These are phyloP conservation scores for Chymomyza fuscimana DNA, from an alignment of 2,888 invertebrate species.

Conservation along the genomic window DNA sequence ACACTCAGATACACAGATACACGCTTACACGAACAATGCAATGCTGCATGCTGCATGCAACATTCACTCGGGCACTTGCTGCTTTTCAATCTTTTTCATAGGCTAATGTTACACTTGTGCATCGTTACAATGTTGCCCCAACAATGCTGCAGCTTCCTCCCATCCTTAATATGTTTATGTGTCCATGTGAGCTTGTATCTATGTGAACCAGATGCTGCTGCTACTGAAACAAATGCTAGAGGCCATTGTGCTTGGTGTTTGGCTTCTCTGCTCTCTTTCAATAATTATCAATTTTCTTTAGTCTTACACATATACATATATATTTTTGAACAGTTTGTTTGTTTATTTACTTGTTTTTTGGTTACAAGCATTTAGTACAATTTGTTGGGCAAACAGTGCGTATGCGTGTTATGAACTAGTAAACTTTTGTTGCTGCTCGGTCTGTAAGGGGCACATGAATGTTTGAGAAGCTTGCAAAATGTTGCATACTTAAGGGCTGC, in stretches of 20 bases:
- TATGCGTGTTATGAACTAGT: not conserved
- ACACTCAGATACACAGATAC: constrained; percentile 2
- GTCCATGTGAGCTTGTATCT: constrained; percentile 10
- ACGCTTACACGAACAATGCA: constrained; percentile 1
- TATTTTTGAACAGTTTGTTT: constrained; percentile 57
- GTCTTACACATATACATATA: not conserved
- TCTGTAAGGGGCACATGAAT: not conserved
- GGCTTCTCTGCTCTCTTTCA: constrained; percentile 24
- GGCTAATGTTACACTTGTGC: constrained; percentile 74
- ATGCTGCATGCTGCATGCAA: constrained; percentile 47
- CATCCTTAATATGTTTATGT: constrained; percentile 7
- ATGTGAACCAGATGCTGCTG: constrained; percentile 17
- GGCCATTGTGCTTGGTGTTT: not conserved
- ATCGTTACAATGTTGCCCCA: constrained; percentile 58
- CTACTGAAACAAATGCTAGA: not conserved
- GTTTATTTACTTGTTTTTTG: constrained; percentile 65
- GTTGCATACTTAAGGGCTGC: not conserved
- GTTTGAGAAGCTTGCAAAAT: not conserved
- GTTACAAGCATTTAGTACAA: constrained; percentile 56
- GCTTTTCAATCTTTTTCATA: constrained; percentile 69
- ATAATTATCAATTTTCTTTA: constrained; percentile 45
- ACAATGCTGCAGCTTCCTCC: not conserved
- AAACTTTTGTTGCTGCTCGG: not conserved
- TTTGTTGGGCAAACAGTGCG: constrained; percentile 30
- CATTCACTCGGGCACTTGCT: constrained; percentile 45